Evolutionary conservation across 1,140 invertebrate species (phyloP), one percentile per base, ranked within the genome.

Genomic region (Papilio machaon): DNA sequence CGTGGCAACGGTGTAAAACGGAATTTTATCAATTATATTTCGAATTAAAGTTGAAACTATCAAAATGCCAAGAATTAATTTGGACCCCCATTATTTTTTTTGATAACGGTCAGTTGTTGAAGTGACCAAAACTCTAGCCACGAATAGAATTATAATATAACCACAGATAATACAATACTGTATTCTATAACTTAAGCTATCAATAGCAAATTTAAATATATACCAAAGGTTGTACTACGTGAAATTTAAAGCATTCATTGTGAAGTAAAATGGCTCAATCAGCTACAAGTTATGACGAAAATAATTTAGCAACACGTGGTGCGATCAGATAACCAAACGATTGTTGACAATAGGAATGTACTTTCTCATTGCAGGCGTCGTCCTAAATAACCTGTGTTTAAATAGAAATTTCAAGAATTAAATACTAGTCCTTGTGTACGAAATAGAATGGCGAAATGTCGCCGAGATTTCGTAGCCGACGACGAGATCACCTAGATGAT

Each of bases 1-100:
- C 82, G 83, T 88, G 88, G 87, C 82, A 88, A 88, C 87, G 87
- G 89, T 91, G 91, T 93, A 92, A 92, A 93, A 89, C 87, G 91
- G 85, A 87, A 83, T 82, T 88, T 87, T 85, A 85, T 85, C 85
- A 85, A 87, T 86, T 78, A 70, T 17, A 35, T 78, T 86, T 74
- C 38, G 30, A 82, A 80, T 84, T 86, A 78, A 73, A 60, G 35
- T 58, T 78, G 17, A 78, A 58, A 78, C 38, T 58, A 60, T 64
- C 52, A 15, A 70, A 70, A 80, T 82, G 52, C 75, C 30, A 49
- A 78, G 74, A n/a, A 46, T 15, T 49, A 81, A 75, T 81, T 82
- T 49, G 58, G 35, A 76, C 38, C 19, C 23, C 60, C 43, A 19
- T 81, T 67, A 54, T 76, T 73, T 74, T 82, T 60, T 82, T 80